phyloP scores from a whole-genome alignment of 2,888 invertebrate genomes.

The Tuberolachnus salignus region DNA sequence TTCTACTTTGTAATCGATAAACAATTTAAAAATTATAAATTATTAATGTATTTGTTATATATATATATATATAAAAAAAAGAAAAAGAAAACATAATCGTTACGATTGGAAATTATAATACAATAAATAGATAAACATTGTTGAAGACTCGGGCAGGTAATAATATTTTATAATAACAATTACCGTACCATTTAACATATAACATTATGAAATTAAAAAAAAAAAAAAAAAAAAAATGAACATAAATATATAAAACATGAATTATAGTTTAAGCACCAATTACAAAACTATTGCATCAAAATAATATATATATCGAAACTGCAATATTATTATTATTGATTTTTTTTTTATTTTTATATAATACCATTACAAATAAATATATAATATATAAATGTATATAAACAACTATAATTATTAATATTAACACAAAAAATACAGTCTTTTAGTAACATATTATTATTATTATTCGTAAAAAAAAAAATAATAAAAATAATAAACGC shows the following conservation, averaged over 20 bases:
- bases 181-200: conserved; percentile 15
- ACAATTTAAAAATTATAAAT: neutral
- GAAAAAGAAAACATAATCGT: conserved; percentile 12
- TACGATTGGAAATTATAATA: conserved; percentile 38
- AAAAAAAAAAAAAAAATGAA: conserved; percentile 8
- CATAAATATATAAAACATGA: neutral
- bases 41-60: conserved; percentile 33
- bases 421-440: conserved; percentile 55
- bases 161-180: neutral
- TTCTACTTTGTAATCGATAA: too few species aligned
- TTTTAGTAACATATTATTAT: conserved; percentile 52
- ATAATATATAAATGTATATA: conserved; percentile 48
- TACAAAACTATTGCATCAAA: conserved; percentile 45
- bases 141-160: conserved; percentile 38
- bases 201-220: conserved; percentile 16
- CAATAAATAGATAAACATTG: conserved; percentile 51
- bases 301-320: conserved; percentile 37
- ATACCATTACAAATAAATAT: conserved; percentile 38
- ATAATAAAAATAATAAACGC: conserved; percentile 28
- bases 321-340: conserved; percentile 12
- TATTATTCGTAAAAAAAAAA: conserved; percentile 27
- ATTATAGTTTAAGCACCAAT: conserved; percentile 48
- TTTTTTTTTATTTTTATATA: neutral
- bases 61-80: conserved; percentile 17
- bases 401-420: conserved; percentile 37